Percentiles rank a stretch among this genome's conserved stretches.
Conservation (phyloP, 2,113 vertebrate species). For the Alouatta palliata region DNA sequence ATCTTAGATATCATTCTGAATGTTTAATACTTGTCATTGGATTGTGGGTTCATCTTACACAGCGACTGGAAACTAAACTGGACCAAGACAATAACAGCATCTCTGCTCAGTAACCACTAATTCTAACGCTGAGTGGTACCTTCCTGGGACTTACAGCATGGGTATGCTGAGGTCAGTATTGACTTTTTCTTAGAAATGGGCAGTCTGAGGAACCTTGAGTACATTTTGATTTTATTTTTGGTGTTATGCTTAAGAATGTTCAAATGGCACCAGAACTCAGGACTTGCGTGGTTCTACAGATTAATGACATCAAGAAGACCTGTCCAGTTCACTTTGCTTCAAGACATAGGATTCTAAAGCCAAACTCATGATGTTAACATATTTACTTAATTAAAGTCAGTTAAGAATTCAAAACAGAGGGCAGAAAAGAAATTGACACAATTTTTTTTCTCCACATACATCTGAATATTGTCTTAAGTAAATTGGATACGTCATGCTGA, state of each 20-base stretch:
- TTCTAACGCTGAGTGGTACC: neutral
- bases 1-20: neutral
- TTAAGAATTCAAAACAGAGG: constrained; percentile 23
- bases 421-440: neutral
- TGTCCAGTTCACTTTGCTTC: neutral
- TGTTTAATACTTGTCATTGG: neutral
- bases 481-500: neutral
- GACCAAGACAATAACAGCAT: neutral
- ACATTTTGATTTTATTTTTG: neutral
- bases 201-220: neutral
- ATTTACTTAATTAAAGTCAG: constrained; percentile 25
- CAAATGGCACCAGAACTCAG: neutral
- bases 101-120: neutral
- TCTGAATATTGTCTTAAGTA: neutral
- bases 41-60: neutral
- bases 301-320: neutral
- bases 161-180: neutral
- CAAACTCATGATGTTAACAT: neutral
- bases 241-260: neutral
- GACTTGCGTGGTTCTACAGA: neutral
- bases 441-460: neutral
- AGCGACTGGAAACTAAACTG: neutral
- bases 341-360: constrained; percentile 5
- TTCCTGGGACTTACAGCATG: neutral
- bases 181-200: neutral